These are phyloP conservation scores for Alfaro cultratus DNA, from an alignment of 2,797 vertebrate genomes.

Conservation along the genomic window DNA sequence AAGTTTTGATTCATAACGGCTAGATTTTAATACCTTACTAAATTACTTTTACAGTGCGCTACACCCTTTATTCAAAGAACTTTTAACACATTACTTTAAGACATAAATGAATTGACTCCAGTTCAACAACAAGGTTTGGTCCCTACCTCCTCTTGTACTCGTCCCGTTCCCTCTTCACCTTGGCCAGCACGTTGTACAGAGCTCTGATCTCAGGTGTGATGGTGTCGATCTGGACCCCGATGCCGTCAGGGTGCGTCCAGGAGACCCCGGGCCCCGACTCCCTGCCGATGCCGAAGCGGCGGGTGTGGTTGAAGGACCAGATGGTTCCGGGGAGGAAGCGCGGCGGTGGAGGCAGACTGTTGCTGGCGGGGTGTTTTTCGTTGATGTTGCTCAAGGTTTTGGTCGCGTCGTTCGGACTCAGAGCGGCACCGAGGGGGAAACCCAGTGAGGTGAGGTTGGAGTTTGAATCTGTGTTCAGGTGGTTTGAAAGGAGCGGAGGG, in stretches of 20 bases:
- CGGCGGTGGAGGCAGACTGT: constrained; percentile 40
- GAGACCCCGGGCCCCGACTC: constrained; percentile 85
- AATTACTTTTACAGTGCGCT: not conserved
- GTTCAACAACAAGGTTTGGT: not conserved
- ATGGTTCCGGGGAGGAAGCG: constrained; percentile 85
- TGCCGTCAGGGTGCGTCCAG: constrained; percentile 88
- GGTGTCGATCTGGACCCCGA: constrained; percentile 93
- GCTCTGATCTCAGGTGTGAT: constrained; percentile 93
- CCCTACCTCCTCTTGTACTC: constrained; percentile 92
- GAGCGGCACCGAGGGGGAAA: constrained; percentile 47
- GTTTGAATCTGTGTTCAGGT: constrained; percentile 56
- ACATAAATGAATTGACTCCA: not conserved
- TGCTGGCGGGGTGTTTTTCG: constrained; percentile 45
- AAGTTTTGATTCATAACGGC: not conserved
- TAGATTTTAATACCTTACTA: not conserved
- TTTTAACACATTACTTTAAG: not conserved
- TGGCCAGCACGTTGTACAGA: constrained; percentile 93
- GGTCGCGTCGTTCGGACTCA: constrained; percentile 59
- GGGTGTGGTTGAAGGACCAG: constrained; percentile 89
- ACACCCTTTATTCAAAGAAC: not conserved
- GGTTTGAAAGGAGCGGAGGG: constrained; percentile 51
- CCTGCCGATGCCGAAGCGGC: constrained; percentile 80
- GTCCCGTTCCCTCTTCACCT: constrained; percentile 92
- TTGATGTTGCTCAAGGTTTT: constrained; percentile 59
- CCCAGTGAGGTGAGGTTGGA: constrained; percentile 61